Evolutionary conservation across 2,113 vertebrate species (phyloP), one percentile per base, ranked within the genome.

Genomic region (Mobula hypostoma): DNA sequence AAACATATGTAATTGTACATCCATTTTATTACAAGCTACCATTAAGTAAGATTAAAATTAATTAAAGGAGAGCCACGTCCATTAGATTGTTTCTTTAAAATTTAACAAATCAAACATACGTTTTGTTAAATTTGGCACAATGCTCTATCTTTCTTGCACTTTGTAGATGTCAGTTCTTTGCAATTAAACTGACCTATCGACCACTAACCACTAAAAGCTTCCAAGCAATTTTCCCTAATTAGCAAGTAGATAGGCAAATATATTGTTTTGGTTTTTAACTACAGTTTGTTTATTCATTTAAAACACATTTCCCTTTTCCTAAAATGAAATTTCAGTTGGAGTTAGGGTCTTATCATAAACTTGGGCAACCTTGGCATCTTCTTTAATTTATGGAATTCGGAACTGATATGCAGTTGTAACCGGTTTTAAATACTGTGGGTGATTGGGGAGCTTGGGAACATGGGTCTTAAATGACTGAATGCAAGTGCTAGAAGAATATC

Each of bases 401-500:
- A 27, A 74, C 0, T 90, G 61, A 19, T 68, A 66, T 48, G 91
- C 66, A 40, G 21, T 32, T 48, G 27, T 87, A 87, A 24, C 24
- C 40, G 58, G 56, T 87, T 74, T 74, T 56, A 93, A 93, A 56
- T 93, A 40, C 91, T 74, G 32, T 27, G 21, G 15, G 21, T 29
- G 36, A 74, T 74, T 74, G 24, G n/a, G 15, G 70, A 6, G 91
- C 0, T 93, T 40, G 2, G 40, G 27, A 29, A 76, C 66, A 29
- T 70, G 87, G 61, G 36, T 74, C 40, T 74, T 93, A 96, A 94
- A 96, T 96, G 96, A 97, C 98, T 97, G 96, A 98, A 97, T 98
- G 98, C 98, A 98, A 98, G 97, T 99, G 98, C 98, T 98, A 98
- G 97, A 98, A 98, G 98, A 99, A 98, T 97, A 97, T 97, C 98